Conservation (phyloP, 2,797 vertebrate genomes). For the Amblyraja radiata region DNA sequence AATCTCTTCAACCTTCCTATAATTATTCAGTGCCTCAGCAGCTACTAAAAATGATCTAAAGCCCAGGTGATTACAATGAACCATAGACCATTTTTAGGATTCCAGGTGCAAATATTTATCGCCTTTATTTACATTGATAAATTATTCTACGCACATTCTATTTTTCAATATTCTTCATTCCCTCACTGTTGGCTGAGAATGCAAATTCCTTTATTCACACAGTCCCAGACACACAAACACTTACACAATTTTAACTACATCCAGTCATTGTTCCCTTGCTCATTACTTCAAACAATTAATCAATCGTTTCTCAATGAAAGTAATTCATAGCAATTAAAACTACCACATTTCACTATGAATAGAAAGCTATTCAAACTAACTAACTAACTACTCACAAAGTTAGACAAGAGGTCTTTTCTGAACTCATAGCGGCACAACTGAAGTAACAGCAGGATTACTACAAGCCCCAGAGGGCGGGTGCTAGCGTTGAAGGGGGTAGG, state of each 20-base stretch:
- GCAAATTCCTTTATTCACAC: neutral
- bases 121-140: neutral
- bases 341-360: neutral
- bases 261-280: neutral
- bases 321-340: constrained; percentile 9
- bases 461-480: neutral
- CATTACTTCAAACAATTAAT: neutral
- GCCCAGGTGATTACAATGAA: neutral
- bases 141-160: neutral
- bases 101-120: neutral
- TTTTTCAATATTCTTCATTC: neutral
- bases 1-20: neutral
- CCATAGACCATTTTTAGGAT: neutral
- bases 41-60: neutral
- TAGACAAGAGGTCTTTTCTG: neutral
- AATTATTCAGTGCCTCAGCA: neutral
- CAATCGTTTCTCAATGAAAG: neutral
- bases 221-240: neutral
- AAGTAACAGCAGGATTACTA: neutral
- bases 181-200: neutral
- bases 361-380: neutral
- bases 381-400: neutral
- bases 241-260: neutral
- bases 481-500: too few species aligned
- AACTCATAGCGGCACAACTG: neutral